Evolutionary conservation across 2,797 vertebrate species (phyloP), one percentile per base, ranked within the genome.

Genomic region (Lateolabrax maculatus): DNA sequence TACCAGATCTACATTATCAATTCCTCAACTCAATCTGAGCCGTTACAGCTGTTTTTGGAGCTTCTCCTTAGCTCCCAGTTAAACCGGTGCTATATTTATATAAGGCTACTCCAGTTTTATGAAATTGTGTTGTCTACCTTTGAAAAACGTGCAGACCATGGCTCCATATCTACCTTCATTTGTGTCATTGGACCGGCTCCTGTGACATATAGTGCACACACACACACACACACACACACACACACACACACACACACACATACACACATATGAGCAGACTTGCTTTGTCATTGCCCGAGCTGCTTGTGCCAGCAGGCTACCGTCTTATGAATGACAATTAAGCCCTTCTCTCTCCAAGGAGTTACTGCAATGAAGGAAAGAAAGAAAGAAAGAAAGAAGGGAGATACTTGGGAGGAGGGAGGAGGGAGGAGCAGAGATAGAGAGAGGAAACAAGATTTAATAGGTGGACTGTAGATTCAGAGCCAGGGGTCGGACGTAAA

Each of bases 31-130:
- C 87, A 91, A 93, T 89, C 93, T 94, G 92, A 94, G 91, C 90
- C 92, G 80, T 89, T 83, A 83, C 87, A 89, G 86, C 89, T 83
- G 83, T 87, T 90, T 49, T 68, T 90, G 75, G 83, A 88, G 88
- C 90, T 80, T 89, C 86, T 89, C 48, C 73, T 84, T 72, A 75
- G 76, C 89, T 81, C 77, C 83, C 84, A 87, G 75, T 91, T 69
- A 91, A 84, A 90, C 88, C 84, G 94, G 93, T 95, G 94, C 94
- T 95, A 94, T 92, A 91, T 94, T 95, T 95, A 92, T 93, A 90
- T 1, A 89, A 94, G 70, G 84, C 89, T 93, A 89, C 89, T 94
- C 91, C 87, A 90, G 79, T 91, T 93, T 85, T 87, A 88, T 87
- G 80, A 87, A 87, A 80, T 81, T 91, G 73, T 86, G 76, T 87